Evolutionary conservation across 2,888 invertebrate genomes (phyloP).

Genomic region (Microplitis manilae): DNA sequence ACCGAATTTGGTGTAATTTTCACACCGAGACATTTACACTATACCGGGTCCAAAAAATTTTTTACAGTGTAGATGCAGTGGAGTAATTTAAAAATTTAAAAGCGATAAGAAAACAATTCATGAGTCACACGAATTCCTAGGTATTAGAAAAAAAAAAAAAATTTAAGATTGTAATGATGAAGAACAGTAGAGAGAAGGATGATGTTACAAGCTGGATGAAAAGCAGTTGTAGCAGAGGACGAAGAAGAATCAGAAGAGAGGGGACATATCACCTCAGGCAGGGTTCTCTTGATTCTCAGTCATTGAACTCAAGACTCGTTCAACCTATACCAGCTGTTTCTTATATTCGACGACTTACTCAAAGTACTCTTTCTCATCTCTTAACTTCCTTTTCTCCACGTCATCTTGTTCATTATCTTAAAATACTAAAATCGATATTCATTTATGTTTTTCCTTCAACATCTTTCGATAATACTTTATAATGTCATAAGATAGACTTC

Average conservation of each 20-base stretch:
- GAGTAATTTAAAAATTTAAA: too few relatives aligned
- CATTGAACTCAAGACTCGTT: conserved; percentile 68
- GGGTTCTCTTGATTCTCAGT: conserved; percentile 59
- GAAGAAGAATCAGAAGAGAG: conserved; percentile 23
- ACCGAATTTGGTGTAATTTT: neutral
- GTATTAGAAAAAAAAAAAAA: neutral
- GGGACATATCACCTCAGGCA: conserved; percentile 26
- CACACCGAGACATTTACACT: too few relatives aligned
- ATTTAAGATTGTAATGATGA: conserved; percentile 32
- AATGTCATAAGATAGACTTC: conserved; percentile 4
- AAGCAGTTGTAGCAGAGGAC: conserved; percentile 10
- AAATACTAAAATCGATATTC: conserved; percentile 18
- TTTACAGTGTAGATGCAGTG: too few relatives aligned
- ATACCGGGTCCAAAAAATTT: too few relatives aligned
- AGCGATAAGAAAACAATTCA: neutral
- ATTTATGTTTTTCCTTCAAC: conserved; percentile 13
- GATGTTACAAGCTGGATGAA: conserved; percentile 5
- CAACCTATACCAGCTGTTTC: conserved; percentile 69
- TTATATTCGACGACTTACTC: conserved; percentile 53
- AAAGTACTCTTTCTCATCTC: conserved; percentile 35
- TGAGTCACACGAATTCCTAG: neutral
- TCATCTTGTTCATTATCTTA: conserved; percentile 32
- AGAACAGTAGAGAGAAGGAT: conserved; percentile 30
- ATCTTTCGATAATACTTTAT: conserved; percentile 19
- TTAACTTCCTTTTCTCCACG: conserved; percentile 40